Percentiles rank a stretch among this genome's conserved stretches.
phyloP scores from a whole-genome alignment of 2,797 vertebrate species.

The Cossypha caffra region DNA sequence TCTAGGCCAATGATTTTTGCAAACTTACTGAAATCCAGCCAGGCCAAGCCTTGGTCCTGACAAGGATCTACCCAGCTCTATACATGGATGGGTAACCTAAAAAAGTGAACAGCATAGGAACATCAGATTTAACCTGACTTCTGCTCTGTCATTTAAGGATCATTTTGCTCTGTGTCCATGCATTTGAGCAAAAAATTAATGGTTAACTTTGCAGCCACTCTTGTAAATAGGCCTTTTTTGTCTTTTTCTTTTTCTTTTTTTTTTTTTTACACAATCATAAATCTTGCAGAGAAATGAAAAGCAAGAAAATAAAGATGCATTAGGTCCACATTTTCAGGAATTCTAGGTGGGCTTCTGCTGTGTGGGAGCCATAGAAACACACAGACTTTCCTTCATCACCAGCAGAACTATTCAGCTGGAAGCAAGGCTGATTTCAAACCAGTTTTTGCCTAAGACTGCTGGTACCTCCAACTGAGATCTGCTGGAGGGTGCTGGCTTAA shows the following conservation, averaged over 20 bases:
- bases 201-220: not conserved
- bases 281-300: constrained; percentile 15
- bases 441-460: constrained; percentile 63
- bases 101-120: not conserved
- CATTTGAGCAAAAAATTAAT: not conserved
- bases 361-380: constrained; percentile 55
- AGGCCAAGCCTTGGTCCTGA: not conserved
- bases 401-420: constrained; percentile 56
- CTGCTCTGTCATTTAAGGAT: not conserved
- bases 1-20: not conserved
- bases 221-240: not conserved
- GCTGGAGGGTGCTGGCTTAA: constrained; percentile 63
- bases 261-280: not conserved
- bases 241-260: not conserved
- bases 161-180: not conserved
- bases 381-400: constrained; percentile 33
- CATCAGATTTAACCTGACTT: not conserved
- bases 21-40: not conserved
- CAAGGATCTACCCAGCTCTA: not conserved
- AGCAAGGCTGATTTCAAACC: constrained; percentile 67
- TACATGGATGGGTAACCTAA: not conserved
- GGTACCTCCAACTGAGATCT: constrained; percentile 58
- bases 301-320: constrained; percentile 33
- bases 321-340: not conserved
- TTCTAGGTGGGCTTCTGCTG: constrained; percentile 30